Conservation (phyloP, 1,140 invertebrate species). For the Episyrphus balteatus region DNA sequence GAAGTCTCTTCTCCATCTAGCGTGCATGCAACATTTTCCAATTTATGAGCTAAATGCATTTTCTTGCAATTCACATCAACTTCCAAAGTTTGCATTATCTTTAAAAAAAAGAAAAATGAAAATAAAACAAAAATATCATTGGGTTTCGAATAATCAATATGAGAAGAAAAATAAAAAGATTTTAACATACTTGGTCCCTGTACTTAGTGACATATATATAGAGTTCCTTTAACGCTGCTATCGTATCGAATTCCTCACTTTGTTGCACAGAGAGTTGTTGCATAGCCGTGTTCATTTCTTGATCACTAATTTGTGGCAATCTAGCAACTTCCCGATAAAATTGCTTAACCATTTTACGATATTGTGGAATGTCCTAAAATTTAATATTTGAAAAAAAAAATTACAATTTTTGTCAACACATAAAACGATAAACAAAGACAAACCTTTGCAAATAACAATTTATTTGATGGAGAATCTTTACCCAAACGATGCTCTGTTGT, state of each 20-base stretch:
- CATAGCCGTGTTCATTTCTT: conserved; percentile 86
- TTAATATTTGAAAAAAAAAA: conserved; percentile 6
- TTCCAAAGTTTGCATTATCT: conserved; percentile 68
- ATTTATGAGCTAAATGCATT: conserved; percentile 75
- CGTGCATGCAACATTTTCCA: conserved; percentile 82
- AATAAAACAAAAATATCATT: neutral
- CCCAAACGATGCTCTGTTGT: conserved; percentile 78
- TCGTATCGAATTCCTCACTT: conserved; percentile 77
- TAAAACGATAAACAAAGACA: conserved; percentile 5
- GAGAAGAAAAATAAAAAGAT: neutral
- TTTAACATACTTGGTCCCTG: conserved; percentile 67
- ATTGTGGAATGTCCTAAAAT: conserved; percentile 68
- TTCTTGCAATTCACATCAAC: conserved; percentile 70
- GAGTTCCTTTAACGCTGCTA: conserved; percentile 83
- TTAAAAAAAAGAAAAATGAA: neutral
- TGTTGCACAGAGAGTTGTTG: conserved; percentile 80
- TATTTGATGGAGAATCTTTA: conserved; percentile 91
- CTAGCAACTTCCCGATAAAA: conserved; percentile 79
- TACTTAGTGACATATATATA: conserved; percentile 92
- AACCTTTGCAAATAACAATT: conserved; percentile 83
- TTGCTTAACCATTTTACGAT: conserved; percentile 73
- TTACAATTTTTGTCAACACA: neutral
- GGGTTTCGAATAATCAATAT: too few relatives aligned
- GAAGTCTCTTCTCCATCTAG: conserved; percentile 60
- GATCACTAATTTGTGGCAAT: conserved; percentile 79